These are phyloP conservation scores for Apolygus lucorum DNA, from an alignment of 1,140 invertebrate genomes.

Conservation along the genomic window DNA sequence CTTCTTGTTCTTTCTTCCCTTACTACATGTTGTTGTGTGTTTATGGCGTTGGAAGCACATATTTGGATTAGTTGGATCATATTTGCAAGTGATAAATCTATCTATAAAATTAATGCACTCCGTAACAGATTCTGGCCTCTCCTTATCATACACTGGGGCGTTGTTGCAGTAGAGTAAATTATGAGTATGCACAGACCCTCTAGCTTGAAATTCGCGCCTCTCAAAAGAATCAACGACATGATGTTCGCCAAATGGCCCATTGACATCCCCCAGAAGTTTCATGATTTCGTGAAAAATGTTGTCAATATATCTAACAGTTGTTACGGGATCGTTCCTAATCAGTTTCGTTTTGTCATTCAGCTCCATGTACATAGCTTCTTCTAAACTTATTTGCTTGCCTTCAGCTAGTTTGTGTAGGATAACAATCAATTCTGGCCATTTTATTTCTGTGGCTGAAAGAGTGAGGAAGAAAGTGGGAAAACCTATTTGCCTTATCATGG, in stretches of 20 bases:
- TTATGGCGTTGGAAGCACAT: not conserved
- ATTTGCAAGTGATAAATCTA: constrained; percentile 20
- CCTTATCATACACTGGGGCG: not conserved
- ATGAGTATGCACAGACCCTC: not conserved
- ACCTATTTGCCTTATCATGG: constrained; percentile 17
- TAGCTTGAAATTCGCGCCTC: constrained; percentile 8
- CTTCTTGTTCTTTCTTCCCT: constrained; percentile 2
- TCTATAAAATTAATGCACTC: constrained; percentile 18
- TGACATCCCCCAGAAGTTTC: not conserved
- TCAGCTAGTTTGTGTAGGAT: not conserved
- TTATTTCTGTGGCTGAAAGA: not conserved
- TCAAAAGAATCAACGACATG: not conserved
- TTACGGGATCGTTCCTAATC: not conserved
- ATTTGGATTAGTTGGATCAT: not conserved
- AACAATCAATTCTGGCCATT: not conserved
- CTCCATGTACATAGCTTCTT: not conserved
- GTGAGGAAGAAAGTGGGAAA: constrained; percentile 12
- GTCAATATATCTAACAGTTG: not conserved
- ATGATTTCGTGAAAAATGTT: not conserved
- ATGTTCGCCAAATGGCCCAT: not conserved
- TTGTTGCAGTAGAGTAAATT: not conserved
- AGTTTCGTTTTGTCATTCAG: not conserved
- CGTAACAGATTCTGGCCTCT: not conserved
- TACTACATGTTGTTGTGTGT: constrained; percentile 16
- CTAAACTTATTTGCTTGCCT: not conserved